Percentiles rank a stretch among this genome's conserved stretches.
Conservation (phyloP, 2,888 invertebrate genomes). For the Lamellibrachia satsuma region DNA sequence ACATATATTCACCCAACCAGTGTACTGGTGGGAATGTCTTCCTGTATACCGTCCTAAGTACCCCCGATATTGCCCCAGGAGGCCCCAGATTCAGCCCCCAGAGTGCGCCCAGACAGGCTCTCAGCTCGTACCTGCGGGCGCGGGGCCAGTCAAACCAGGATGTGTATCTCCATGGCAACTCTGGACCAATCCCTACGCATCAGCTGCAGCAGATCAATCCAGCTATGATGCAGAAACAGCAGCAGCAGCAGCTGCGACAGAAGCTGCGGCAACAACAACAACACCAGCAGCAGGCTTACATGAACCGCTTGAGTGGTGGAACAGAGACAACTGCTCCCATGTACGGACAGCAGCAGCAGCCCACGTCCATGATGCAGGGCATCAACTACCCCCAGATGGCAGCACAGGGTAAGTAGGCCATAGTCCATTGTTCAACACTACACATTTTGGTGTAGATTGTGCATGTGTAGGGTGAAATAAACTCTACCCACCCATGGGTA, state of each 20-base stretch:
- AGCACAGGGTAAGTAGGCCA: neutral
- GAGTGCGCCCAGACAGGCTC: neutral
- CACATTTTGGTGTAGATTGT: too few species aligned
- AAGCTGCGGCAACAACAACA: neutral
- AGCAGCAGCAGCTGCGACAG: neutral
- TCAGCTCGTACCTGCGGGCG: constrained; percentile 20
- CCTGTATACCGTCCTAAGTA: neutral
- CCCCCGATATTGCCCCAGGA: neutral
- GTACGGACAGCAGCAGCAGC: neutral
- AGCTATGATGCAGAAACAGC: neutral
- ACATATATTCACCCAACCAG: too few species aligned
- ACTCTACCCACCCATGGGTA: too few species aligned
- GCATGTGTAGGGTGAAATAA: too few species aligned
- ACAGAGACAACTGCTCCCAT: neutral
- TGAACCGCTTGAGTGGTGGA: neutral
- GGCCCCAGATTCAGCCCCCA: neutral
- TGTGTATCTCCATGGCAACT: neutral
- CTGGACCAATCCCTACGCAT: neutral
- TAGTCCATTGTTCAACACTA: neutral
- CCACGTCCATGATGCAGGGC: neutral
- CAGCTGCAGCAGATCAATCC: neutral
- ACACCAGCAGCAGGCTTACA: neutral
- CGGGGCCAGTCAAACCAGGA: neutral
- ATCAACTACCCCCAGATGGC: constrained; percentile 3
- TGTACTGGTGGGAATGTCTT: too few species aligned